A percentile compares a stretch with the other conserved stretches of the same genome.
Evolutionary conservation across 2,888 invertebrate species (phyloP).

Genomic region (Lithophane socia): DNA sequence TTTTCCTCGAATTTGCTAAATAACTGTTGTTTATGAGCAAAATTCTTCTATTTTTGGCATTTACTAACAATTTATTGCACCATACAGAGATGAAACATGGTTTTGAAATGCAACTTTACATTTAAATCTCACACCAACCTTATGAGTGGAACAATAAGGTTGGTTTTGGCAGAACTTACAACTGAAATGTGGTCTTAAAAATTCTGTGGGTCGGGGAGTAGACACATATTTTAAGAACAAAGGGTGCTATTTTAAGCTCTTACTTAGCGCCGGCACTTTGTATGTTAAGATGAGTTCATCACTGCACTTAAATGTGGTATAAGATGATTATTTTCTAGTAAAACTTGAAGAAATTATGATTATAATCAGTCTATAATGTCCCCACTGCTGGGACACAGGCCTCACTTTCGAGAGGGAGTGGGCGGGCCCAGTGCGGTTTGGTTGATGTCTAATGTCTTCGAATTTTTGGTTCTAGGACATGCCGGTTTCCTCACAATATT

Average conservation of each 20-base stretch:
- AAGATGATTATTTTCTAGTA: background rate
- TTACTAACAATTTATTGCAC: constrained; percentile 24
- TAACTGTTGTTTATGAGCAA: constrained; percentile 1
- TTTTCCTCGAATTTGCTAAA: background rate
- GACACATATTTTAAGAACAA: constrained; percentile 41
- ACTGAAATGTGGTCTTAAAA: background rate
- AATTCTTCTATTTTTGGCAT: constrained; percentile 21
- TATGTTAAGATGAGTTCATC: background rate
- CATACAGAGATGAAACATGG: constrained; percentile 22
- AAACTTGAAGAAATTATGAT: too few relatives aligned
- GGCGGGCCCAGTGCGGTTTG: too few relatives aligned
- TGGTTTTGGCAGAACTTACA: constrained; percentile 1
- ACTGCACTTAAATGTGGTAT: background rate
- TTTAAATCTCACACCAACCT: background rate
- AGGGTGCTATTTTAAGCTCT: constrained; percentile 28
- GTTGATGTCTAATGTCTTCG: too few relatives aligned
- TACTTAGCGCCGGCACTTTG: background rate
- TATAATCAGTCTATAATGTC: too few relatives aligned
- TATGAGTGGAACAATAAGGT: background rate
- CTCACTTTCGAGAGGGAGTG: too few relatives aligned
- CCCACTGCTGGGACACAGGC: too few relatives aligned
- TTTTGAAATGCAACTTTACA: constrained; percentile 1
- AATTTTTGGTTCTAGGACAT: too few relatives aligned
- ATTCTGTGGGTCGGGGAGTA: constrained; percentile 8
- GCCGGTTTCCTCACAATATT: too few relatives aligned